Conservation (phyloP, 92 coral and sea anemone genomes). For the Scolanthus callimorphus region DNA sequence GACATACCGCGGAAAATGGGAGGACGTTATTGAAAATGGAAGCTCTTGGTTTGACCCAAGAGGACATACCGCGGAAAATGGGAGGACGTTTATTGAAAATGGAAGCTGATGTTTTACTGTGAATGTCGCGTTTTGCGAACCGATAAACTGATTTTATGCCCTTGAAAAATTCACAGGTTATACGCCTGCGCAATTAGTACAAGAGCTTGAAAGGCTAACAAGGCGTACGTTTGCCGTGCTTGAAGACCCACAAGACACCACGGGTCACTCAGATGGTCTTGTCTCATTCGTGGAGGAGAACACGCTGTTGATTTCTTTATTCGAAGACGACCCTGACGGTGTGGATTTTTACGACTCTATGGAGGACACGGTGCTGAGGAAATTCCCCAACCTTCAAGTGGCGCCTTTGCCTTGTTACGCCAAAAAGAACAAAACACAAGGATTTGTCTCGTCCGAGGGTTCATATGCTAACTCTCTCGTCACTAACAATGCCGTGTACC, state of each 20-base stretch:
- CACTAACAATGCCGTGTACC: constrained; percentile 71
- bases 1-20: too few species aligned
- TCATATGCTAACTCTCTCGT: constrained; percentile 70
- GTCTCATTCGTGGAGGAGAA: constrained; percentile 63
- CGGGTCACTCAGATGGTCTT: constrained; percentile 74
- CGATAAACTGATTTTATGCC: too few species aligned
- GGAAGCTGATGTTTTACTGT: too few species aligned
- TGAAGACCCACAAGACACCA: constrained; percentile 63
- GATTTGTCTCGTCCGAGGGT: constrained; percentile 55
- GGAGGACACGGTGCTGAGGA: constrained; percentile 37
- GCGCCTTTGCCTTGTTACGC: constrained; percentile 54
- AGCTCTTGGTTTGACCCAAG: too few species aligned
- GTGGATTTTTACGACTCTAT: constrained; percentile 35
- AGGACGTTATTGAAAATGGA: too few species aligned
- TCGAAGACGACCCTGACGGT: constrained; percentile 38
- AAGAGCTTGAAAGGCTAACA: constrained; percentile 34
- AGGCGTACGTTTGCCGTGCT: constrained; percentile 43
- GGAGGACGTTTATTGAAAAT: too few species aligned
- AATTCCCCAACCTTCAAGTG: constrained; percentile 38
- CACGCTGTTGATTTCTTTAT: constrained; percentile 37
- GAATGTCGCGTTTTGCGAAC: too few species aligned
- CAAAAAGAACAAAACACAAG: constrained; percentile 23
- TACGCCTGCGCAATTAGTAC: constrained; percentile 13
- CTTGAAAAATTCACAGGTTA: too few species aligned
- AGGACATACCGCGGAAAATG: too few species aligned